These are phyloP conservation scores for Fundulus diaphanus DNA, from an alignment of 2,797 vertebrate genomes.

Conservation along the genomic window DNA sequence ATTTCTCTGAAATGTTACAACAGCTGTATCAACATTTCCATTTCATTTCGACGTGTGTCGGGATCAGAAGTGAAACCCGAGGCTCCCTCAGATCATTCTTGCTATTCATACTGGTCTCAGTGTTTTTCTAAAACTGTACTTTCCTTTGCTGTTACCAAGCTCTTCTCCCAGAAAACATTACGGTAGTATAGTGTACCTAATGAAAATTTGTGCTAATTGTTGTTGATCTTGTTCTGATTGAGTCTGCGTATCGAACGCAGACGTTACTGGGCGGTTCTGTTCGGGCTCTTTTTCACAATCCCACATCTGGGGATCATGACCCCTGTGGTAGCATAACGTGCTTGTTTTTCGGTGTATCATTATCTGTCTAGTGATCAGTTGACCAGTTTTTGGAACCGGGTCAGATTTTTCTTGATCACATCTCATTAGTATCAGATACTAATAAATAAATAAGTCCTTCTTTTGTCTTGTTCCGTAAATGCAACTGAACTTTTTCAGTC, in stretches of 20 bases:
- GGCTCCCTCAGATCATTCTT: not conserved
- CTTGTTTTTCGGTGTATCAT: not conserved
- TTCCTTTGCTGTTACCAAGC: not conserved
- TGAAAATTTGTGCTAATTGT: not conserved
- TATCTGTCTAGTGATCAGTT: not conserved
- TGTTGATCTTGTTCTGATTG: not conserved
- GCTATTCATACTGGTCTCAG: not conserved
- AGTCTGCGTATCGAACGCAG: not conserved
- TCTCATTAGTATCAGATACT: not conserved
- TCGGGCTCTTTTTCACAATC: not conserved
- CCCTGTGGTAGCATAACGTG: not conserved
- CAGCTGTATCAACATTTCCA: not conserved
- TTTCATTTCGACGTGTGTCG: not conserved
- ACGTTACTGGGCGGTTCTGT: not conserved
- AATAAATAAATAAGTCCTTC: not conserved
- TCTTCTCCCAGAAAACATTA: not conserved
- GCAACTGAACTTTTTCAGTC: not conserved
- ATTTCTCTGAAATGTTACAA: no score
- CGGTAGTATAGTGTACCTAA: not conserved
- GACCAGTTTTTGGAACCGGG: not conserved
- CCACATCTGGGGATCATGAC: not conserved
- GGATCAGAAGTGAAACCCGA: not conserved
- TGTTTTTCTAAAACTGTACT: not conserved
- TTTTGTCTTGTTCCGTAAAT: not conserved
- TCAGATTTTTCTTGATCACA: not conserved